Percentiles rank a stretch among this genome's conserved stretches.
These are phyloP conservation scores for Erinaceus europaeus DNA, from an alignment of 2,113 vertebrate species.

Conservation along the genomic window DNA sequence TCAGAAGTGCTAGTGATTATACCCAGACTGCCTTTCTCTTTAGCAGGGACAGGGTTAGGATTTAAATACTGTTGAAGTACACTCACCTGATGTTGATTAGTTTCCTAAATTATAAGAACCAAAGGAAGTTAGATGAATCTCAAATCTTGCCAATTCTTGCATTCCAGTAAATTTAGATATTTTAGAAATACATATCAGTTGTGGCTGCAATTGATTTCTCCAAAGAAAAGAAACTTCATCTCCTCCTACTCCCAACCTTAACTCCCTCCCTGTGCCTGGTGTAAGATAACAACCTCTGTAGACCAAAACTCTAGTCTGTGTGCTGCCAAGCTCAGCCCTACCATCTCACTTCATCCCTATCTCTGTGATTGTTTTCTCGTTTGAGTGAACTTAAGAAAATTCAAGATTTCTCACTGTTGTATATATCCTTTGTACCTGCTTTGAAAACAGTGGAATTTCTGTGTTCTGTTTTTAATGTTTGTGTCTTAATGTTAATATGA, in stretches of 20 bases:
- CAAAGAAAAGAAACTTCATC: background rate
- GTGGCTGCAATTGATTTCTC: conserved; percentile 2
- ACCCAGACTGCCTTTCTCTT: background rate
- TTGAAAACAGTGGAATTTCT: conserved; percentile 35
- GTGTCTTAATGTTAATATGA: conserved; percentile 70
- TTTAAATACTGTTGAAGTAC: background rate
- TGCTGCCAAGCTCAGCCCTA: background rate
- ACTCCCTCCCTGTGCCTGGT: background rate
- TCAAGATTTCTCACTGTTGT: background rate
- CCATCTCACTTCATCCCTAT: background rate
- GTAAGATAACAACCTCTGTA: background rate
- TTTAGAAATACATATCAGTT: background rate
- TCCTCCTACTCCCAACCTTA: no score
- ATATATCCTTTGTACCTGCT: background rate
- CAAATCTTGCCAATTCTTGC: background rate
- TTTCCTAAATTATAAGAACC: background rate
- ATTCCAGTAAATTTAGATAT: background rate
- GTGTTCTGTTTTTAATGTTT: conserved; percentile 55
- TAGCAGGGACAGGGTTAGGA: background rate
- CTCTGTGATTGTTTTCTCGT: conserved; percentile 13
- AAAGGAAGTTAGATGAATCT: background rate
- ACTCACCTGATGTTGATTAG: background rate
- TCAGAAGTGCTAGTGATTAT: background rate
- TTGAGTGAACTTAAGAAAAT: conserved; percentile 11
- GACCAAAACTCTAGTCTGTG: background rate